phyloP scores from a whole-genome alignment of 1,140 invertebrate genomes.

The Agrilus planipennis region DNA sequence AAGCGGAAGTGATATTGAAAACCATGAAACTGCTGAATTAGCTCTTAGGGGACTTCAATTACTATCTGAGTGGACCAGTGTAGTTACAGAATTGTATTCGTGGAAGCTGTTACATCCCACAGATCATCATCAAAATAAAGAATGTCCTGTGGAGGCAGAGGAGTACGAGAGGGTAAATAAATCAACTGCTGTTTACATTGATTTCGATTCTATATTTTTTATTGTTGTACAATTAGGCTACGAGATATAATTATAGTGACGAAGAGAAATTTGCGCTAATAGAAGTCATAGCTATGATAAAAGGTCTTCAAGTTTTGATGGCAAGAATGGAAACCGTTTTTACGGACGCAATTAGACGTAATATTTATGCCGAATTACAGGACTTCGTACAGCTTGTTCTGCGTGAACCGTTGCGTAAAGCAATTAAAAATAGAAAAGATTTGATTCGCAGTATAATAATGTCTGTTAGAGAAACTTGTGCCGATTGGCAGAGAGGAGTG shows the following conservation, averaged over 20 bases:
- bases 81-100: conserved; percentile 94
- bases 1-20: conserved; percentile 83
- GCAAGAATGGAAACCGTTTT: conserved; percentile 96
- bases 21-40: conserved; percentile 84
- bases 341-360: conserved; percentile 86
- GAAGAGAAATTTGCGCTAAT: conserved; percentile 98
- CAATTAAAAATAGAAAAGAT: conserved; percentile 97
- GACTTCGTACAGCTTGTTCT: conserved; percentile 91
- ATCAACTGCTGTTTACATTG: background rate
- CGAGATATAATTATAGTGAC: conserved; percentile 93
- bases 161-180: conserved; percentile 85
- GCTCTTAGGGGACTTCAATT: conserved; percentile 86
- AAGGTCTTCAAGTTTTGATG: conserved; percentile 95
- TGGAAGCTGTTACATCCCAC: conserved; percentile 98
- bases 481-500: conserved; percentile 87
- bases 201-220: background rate
- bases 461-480: conserved; percentile 91
- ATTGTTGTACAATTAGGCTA: conserved; percentile 49
- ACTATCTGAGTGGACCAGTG: conserved; percentile 92
- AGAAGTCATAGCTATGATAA: conserved; percentile 99
- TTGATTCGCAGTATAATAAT: conserved; percentile 87
- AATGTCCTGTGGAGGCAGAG: conserved; percentile 94
- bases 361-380: conserved; percentile 95
- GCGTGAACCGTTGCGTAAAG: conserved; percentile 87
- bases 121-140: conserved; percentile 91